phyloP scores from a whole-genome alignment of 2,797 vertebrate genomes.

The Uromys caudimaculatus region DNA sequence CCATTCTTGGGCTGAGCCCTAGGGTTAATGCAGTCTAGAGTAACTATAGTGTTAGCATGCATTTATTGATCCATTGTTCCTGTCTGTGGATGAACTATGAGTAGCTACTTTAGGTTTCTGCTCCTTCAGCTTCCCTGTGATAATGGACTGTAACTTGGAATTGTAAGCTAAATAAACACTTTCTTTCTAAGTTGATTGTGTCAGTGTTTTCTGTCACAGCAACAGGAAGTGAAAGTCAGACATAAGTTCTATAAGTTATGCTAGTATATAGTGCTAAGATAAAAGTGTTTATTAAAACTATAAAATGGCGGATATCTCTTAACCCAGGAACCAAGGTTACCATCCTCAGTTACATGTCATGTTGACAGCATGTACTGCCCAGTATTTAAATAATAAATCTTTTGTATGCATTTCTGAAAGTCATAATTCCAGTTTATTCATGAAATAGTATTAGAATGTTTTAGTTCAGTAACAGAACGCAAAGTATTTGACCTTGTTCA shows the following conservation, averaged over 20 bases:
- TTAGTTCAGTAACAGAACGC: not conserved
- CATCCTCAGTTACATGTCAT: not conserved
- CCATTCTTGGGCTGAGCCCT: not conserved
- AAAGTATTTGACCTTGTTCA: constrained; percentile 1
- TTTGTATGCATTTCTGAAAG: not conserved
- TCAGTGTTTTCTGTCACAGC: not conserved
- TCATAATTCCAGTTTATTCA: not conserved
- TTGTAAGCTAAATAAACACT: not conserved
- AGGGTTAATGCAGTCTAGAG: not conserved
- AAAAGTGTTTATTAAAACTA: constrained; percentile 23
- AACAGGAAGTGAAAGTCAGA: not conserved
- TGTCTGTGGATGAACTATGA: not conserved
- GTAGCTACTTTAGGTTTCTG: not conserved
- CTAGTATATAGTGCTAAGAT: not conserved
- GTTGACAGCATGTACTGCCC: not conserved
- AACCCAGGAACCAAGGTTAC: constrained; percentile 12
- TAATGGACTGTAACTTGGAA: not conserved
- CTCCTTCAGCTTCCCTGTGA: not conserved
- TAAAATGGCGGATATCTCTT: not conserved
- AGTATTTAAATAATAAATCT: not conserved
- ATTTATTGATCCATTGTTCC: not conserved
- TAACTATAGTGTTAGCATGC: not conserved
- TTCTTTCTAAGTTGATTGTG: not conserved
- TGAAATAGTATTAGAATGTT: not conserved
- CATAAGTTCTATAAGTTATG: not conserved